Evolutionary conservation across 2,113 vertebrate genomes (phyloP), one percentile per base, ranked within the genome.

Genomic region (Saguinus midas): DNA sequence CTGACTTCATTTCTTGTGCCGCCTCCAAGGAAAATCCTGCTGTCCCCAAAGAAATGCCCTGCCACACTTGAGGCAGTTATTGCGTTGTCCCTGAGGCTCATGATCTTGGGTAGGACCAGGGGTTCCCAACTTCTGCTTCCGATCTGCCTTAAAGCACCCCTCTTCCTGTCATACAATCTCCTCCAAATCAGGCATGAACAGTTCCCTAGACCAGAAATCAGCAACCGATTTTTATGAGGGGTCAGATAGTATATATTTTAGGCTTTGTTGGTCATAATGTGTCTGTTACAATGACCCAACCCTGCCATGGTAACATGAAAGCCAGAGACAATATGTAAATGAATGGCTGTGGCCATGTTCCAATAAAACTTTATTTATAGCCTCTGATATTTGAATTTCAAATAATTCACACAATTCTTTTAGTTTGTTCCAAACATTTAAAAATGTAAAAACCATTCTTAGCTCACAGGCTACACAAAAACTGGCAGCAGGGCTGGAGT

Each of bases 351-450:
- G 52, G 83, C 73, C 61, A 57, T 80, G 11, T 86, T 82, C 93
- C 72, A 68, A 48, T 86, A 86, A 82, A 95, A 82, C 61, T 94
- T 85, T 91, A 91, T 96, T 93, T 94, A 88, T 57, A 93, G 35
- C 50, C 3, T 57, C 21, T 32, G 79, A 66, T 66, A 96, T 95
- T 92, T 97, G 61, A 83, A 96, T 95, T 92, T 83, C 84, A 90
- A 91, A 87, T 96, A 83, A 64, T 66, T 87, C 55, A 27, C 29
- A 50, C 13, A 75, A 48, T 91, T 94, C 52, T 82, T 94, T 86
- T 52, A 20, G 88, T 84, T 91, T 78, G 20, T 52, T 61, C 78
- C 86, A 94, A 55, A 1, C 18, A 80, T 55, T 82, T 68, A 68
- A 93, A 95, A 64, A 82, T 89, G 73, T 78, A 48, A 78, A 88